Conservation (phyloP, 2,797 vertebrate species). For the Hemibagrus guttatus region DNA sequence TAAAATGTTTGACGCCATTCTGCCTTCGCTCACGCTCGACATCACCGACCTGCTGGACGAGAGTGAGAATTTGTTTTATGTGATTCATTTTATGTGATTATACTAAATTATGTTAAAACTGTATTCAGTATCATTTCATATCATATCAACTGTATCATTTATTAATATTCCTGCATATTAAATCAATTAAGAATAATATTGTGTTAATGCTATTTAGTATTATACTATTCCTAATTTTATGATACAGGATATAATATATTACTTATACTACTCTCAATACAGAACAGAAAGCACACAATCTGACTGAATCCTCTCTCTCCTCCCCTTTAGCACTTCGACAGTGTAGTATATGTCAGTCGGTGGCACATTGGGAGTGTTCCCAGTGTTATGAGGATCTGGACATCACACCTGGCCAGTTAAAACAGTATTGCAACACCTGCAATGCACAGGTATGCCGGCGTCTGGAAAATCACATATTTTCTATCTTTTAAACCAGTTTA, state of each 20-base stretch:
- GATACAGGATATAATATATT: not conserved
- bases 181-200: not conserved
- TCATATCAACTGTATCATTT: too few relatives aligned
- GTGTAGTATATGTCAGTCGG: conserved; percentile 82
- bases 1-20: conserved; percentile 84
- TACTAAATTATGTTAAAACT: not conserved
- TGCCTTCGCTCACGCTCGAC: conserved; percentile 79
- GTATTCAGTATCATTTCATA: too few relatives aligned
- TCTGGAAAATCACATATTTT: not conserved
- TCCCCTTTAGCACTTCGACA: conserved; percentile 74
- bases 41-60: conserved; percentile 85
- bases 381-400: conserved; percentile 80
- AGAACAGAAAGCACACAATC: not conserved
- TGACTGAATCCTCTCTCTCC: not conserved
- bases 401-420: conserved; percentile 77
- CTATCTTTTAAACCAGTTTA: not conserved
- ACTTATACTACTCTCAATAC: not conserved
- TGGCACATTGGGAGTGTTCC: conserved; percentile 79
- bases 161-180: not conserved
- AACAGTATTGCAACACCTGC: conserved; percentile 82
- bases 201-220: not conserved
- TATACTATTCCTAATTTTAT: not conserved
- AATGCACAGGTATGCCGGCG: conserved; percentile 71
- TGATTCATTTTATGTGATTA: not conserved
- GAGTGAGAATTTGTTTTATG: conserved; percentile 64